phyloP scores from a whole-genome alignment of 1,140 invertebrate genomes.

The Drosophila elegans region DNA sequence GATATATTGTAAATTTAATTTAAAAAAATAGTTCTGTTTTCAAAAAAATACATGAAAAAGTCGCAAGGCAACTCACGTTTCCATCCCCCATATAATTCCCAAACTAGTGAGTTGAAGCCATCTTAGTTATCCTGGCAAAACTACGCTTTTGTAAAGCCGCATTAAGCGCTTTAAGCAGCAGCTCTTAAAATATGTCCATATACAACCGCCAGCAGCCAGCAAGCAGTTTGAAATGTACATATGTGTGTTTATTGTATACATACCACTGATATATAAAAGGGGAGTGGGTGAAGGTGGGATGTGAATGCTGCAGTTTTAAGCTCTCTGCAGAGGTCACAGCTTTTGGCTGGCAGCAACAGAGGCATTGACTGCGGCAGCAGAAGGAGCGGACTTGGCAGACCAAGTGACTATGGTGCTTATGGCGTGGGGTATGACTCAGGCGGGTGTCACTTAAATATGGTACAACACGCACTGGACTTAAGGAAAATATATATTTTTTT shows the following conservation, averaged over 20 bases:
- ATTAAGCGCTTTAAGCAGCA: constrained; percentile 77
- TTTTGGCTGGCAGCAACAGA: constrained; percentile 33
- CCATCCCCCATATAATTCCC: constrained; percentile 9
- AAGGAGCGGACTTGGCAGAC: constrained; percentile 40
- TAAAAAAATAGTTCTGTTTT: too few relatives aligned
- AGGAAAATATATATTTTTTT: too few relatives aligned
- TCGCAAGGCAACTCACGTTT: background rate
- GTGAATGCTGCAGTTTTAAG: constrained; percentile 49
- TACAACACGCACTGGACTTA: constrained; percentile 1
- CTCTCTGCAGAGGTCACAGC: constrained; percentile 48
- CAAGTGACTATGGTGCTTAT: constrained; percentile 25
- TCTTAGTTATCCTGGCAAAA: constrained; percentile 21
- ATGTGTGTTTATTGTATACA: constrained; percentile 25
- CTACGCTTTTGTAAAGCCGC: constrained; percentile 75
- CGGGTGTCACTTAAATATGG: constrained; percentile 8
- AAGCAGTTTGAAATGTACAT: background rate
- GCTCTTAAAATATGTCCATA: constrained; percentile 79
- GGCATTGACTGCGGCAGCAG: constrained; percentile 30
- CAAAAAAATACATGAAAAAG: too few relatives aligned
- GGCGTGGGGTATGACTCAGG: constrained; percentile 12
- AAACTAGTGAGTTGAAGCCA: constrained; percentile 53
- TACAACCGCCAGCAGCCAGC: constrained; percentile 31
- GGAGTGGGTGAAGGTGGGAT: background rate
- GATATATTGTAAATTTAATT: too few relatives aligned
- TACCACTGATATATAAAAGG: constrained; percentile 16